These are phyloP conservation scores for Bostrychus sinensis DNA, from an alignment of 2,113 vertebrate genomes.

Conservation along the genomic window DNA sequence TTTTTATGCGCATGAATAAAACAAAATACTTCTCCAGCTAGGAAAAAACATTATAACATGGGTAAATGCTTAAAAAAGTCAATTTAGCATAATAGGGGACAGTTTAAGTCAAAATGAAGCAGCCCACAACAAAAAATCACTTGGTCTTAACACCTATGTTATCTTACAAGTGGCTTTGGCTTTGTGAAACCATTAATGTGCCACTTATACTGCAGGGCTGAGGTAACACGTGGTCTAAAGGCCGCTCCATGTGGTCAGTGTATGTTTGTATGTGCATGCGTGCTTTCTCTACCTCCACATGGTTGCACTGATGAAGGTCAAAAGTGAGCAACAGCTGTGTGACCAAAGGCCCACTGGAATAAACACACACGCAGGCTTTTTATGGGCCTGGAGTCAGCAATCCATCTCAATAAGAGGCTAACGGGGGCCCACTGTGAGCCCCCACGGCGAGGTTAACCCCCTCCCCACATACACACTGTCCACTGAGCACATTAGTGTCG, in stretches of 20 bases:
- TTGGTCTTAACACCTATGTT: too few species aligned
- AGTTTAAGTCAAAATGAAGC: too few species aligned
- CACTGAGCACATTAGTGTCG: slow-evolving; percentile 53
- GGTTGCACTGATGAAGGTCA: slow-evolving; percentile 46
- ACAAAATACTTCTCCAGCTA: too few species aligned
- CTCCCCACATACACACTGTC: slow-evolving; percentile 12
- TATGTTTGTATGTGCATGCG: neutral
- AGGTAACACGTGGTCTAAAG: neutral
- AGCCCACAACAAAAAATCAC: too few species aligned
- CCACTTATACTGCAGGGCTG: too few species aligned
- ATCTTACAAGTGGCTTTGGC: too few species aligned
- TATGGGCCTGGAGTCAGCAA: slow-evolving; percentile 49
- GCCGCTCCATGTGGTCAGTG: neutral
- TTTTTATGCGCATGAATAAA: too few species aligned
- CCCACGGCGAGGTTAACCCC: slow-evolving; percentile 49
- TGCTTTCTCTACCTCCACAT: slow-evolving; percentile 1
- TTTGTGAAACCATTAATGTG: too few species aligned
- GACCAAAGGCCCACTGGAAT: slow-evolving; percentile 15
- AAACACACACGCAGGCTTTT: slow-evolving; percentile 17
- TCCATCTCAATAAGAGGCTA: slow-evolving; percentile 59
- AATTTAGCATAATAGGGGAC: too few species aligned
- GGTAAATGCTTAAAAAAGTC: too few species aligned
- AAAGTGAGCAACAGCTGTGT: slow-evolving; percentile 44
- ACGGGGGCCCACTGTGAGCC: slow-evolving; percentile 33
- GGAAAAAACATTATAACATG: too few species aligned